Evolutionary conservation across 2,888 invertebrate genomes (phyloP).

Genomic region (Autographa gamma): DNA sequence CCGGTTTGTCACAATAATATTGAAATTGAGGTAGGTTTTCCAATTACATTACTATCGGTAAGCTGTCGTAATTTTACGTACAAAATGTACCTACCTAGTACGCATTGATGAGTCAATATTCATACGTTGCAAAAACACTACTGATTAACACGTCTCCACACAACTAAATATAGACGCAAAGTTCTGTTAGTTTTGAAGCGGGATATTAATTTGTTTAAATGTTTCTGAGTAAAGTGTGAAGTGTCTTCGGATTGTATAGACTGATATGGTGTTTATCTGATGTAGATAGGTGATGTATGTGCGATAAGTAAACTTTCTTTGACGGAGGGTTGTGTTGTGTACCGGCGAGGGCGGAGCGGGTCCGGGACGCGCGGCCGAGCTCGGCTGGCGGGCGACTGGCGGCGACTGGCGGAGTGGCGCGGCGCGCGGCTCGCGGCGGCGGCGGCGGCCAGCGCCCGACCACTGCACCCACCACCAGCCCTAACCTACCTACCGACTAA

Average conservation of each 20-base stretch:
- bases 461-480: slow-evolving; percentile 29
- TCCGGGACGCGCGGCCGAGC: slow-evolving; percentile 52
- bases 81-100: neutral
- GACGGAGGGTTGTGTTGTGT: slow-evolving; percentile 31
- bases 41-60: neutral
- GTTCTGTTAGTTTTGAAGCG: slow-evolving; percentile 30
- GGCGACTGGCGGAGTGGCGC: slow-evolving; percentile 35
- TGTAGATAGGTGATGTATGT: slow-evolving; percentile 30
- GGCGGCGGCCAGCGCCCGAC: slow-evolving; percentile 30
- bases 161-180: slow-evolving; percentile 22
- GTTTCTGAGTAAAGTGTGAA: slow-evolving; percentile 14
- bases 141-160: slow-evolving; percentile 22
- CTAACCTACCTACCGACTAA: slow-evolving; percentile 27
- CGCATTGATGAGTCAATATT: slow-evolving; percentile 1
- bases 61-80: neutral
- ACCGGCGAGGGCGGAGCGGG: slow-evolving; percentile 20
- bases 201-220: slow-evolving; percentile 28
- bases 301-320: slow-evolving; percentile 44
- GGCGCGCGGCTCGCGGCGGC: slow-evolving; percentile 24
- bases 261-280: slow-evolving; percentile 11
- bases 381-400: slow-evolving; percentile 41
- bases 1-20: neutral
- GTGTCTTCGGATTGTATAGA: slow-evolving; percentile 10
- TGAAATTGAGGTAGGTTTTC: neutral
- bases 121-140: slow-evolving; percentile 29